These are phyloP conservation scores for Drosophila suboccidentalis DNA, from an alignment of 2,888 invertebrate species.

Conservation along the genomic window DNA sequence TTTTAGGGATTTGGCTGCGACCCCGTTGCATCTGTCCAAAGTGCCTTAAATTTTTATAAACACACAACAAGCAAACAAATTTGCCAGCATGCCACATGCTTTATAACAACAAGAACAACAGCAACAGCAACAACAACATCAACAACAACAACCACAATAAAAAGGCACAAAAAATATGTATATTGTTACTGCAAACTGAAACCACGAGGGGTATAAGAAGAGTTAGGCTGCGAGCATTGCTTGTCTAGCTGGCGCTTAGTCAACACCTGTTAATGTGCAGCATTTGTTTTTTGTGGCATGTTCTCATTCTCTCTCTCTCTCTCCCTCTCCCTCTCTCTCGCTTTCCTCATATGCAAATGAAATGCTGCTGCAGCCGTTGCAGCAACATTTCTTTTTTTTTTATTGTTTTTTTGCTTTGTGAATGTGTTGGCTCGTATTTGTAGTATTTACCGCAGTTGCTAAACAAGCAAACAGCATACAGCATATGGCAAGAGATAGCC, in stretches of 20 bases:
- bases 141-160: conserved; percentile 3
- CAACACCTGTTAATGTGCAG: conserved; percentile 80
- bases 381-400: conserved; percentile 21
- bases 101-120: conserved; percentile 29
- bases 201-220: conserved; percentile 21
- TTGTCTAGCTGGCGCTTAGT: conserved; percentile 69
- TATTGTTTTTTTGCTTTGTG: conserved; percentile 14
- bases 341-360: conserved; percentile 69
- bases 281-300: conserved; percentile 32
- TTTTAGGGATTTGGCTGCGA: conserved; percentile 65
- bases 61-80: conserved; percentile 71
- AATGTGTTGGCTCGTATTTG: conserved; percentile 30
- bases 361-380: conserved; percentile 62
- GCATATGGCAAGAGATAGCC: conserved; percentile 67
- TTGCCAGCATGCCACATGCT: conserved; percentile 63
- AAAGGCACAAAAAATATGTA: conserved; percentile 34
- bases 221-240: conserved; percentile 24
- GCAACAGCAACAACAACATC: conserved; percentile 19
- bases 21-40: conserved; percentile 59
- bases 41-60: conserved; percentile 82
- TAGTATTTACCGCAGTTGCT: conserved; percentile 60
- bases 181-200: conserved; percentile 32
- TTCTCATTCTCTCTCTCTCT: conserved; percentile 4
- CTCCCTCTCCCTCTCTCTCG: not conserved
- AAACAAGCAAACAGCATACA: conserved; percentile 68